These are phyloP conservation scores for Trisateles emortualis DNA, from an alignment of 2,888 invertebrate species.

Conservation along the genomic window DNA sequence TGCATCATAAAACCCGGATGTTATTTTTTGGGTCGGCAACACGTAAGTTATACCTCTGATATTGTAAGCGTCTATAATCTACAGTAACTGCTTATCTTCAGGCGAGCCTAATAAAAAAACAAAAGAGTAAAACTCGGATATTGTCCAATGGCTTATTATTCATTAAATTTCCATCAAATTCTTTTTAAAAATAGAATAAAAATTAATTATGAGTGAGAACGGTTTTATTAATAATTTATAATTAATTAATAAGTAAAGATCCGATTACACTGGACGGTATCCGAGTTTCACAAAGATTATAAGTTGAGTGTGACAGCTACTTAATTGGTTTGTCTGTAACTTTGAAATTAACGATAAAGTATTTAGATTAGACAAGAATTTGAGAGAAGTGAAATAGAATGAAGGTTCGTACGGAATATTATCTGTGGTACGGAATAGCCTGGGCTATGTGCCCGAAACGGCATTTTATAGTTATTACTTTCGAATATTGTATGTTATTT, in stretches of 20 bases:
- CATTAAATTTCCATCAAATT: too few relatives aligned
- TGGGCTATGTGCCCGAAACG: not conserved
- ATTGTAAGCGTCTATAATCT: too few relatives aligned
- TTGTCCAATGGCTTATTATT: too few relatives aligned
- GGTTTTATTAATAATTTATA: not conserved
- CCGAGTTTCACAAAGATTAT: not conserved
- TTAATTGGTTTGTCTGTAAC: constrained; percentile 9
- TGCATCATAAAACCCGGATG: too few relatives aligned
- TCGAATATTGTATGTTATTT: not conserved
- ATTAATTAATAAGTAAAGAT: not conserved
- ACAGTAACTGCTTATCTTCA: too few relatives aligned
- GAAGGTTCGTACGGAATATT: not conserved
- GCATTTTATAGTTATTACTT: not conserved
- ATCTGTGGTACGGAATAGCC: too few relatives aligned
- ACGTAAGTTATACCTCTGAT: too few relatives aligned
- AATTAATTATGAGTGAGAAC: not conserved
- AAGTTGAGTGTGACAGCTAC: constrained; percentile 1
- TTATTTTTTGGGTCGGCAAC: too few relatives aligned
- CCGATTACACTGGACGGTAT: not conserved
- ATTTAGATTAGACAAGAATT: constrained; percentile 31
- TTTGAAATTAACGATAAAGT: constrained; percentile 19
- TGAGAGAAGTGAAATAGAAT: constrained; percentile 10
- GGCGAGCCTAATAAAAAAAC: too few relatives aligned
- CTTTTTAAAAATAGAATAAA: too few relatives aligned
- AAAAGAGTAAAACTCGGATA: too few relatives aligned